Evolutionary conservation across 2,113 vertebrate genomes (phyloP), one percentile per base, ranked within the genome.

Genomic region (Barnardius zonarius): DNA sequence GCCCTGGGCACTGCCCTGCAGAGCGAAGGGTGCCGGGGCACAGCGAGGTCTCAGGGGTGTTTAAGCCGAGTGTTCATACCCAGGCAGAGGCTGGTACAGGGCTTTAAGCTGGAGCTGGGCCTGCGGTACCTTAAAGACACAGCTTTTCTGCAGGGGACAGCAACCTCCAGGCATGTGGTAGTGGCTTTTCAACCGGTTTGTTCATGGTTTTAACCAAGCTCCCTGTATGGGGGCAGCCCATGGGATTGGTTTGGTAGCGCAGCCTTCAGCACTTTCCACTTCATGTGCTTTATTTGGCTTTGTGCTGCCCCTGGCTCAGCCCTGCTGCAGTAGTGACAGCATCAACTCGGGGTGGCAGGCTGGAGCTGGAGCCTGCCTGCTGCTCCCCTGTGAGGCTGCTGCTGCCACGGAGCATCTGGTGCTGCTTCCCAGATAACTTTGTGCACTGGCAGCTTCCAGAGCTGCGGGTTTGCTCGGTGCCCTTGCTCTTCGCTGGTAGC

Each of bases 401-500:
- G 31, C 33, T 37, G 70, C 68, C 3, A 6, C 5, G 4, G n/a
- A 54, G 75, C 4, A 2, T 14, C 67, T 54, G 73, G 22, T n/a
- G 82, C 81, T 22, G 74, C 14, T 69, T 28, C 4, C 18, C 41
- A 6, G 46, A 33, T 6, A 16, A 20, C 67, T 72, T 33, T 13
- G 43, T 5, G 1, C 1, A 0, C 74, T 30, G 19, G 31, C 0
- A 1, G 25, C 11, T 73, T 30, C 10, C 73, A 37, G 54, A 49
- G 48, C 80, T 0, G 12, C 0, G 7, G n/a, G 27, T 49, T 49
- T 3, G 0, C 37, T 35, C 5, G 1, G 5, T 7, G 12, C 9
- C 69, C 31, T 17, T 46, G 57, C 59, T 17, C 59, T 62, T 37
- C 15, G 7, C n/a, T 37, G 35, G 23, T 11, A 25, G 23, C 9